Evolutionary conservation across 2,797 vertebrate genomes (phyloP).

Genomic region (Thamnophis elegans): DNA sequence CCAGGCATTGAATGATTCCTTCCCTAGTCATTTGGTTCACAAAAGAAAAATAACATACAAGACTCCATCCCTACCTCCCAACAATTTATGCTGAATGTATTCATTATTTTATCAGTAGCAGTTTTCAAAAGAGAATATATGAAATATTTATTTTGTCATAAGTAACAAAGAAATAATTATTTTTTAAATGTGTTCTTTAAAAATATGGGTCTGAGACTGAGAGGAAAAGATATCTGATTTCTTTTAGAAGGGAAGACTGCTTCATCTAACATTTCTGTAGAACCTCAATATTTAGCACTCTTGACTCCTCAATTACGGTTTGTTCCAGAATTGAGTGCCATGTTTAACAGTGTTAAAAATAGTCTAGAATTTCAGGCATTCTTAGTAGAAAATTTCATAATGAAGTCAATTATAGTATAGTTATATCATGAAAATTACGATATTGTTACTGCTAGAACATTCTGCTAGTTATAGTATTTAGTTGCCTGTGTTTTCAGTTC

Average conservation of each 20-base stretch:
- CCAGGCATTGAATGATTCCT: not conserved
- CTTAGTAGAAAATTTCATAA: conserved; percentile 23
- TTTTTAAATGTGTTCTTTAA: conserved; percentile 20
- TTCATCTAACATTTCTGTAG: conserved; percentile 21
- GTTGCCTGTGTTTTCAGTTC: conserved; percentile 59
- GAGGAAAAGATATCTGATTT: conserved; percentile 42
- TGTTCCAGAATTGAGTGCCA: conserved; percentile 23
- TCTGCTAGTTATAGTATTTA: conserved; percentile 39
- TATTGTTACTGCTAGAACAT: conserved; percentile 47
- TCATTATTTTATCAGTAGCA: not conserved
- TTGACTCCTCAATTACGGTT: not conserved
- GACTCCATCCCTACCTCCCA: not conserved
- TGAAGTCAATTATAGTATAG: conserved; percentile 26
- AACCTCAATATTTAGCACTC: conserved; percentile 19
- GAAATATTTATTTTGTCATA: not conserved
- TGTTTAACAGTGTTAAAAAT: conserved; percentile 13
- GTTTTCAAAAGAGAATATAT: not conserved
- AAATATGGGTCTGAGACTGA: conserved; percentile 36
- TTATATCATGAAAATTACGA: conserved; percentile 25
- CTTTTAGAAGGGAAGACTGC: conserved; percentile 41
- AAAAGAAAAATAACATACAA: conserved; percentile 12
- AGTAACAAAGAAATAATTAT: conserved; percentile 16
- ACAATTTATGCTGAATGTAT: not conserved
- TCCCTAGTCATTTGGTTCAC: conserved; percentile 6
- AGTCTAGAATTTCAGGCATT: conserved; percentile 29